Evolutionary conservation across 2,113 vertebrate genomes (phyloP).

Genomic region (Passer domesticus): DNA sequence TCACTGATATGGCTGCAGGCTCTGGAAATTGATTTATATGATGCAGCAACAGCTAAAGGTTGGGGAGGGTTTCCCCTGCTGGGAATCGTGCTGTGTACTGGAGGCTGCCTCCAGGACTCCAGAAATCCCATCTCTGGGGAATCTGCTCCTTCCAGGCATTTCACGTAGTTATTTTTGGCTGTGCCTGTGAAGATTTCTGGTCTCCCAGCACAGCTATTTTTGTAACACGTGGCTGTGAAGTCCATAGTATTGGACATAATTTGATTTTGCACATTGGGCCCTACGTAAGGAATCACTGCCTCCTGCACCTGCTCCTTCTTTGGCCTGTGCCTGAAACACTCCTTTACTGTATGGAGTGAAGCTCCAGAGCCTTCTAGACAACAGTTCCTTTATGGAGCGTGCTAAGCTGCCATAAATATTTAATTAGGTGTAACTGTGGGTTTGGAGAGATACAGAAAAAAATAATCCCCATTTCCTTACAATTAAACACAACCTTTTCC

Average conservation of each 20-base stretch:
- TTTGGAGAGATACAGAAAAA: conserved; percentile 17
- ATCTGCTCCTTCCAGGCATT: conserved; percentile 39
- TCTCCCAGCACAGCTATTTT: conserved; percentile 44
- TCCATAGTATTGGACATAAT: background rate
- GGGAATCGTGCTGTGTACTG: background rate
- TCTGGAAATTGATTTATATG: background rate
- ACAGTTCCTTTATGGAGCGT: conserved; percentile 1
- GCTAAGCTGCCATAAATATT: conserved; percentile 33
- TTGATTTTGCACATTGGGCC: background rate
- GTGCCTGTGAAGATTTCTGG: conserved; percentile 20
- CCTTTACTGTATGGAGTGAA: background rate
- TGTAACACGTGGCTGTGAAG: conserved; percentile 9
- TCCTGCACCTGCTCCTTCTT: conserved; percentile 17
- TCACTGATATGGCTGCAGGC: background rate
- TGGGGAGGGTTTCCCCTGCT: background rate
- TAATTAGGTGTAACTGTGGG: conserved; percentile 34
- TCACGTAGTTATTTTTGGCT: conserved; percentile 55
- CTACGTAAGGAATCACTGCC: background rate
- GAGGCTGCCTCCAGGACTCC: conserved; percentile 2
- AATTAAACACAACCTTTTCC: background rate
- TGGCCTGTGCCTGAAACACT: background rate
- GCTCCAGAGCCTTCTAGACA: background rate
- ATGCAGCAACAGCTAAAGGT: conserved; percentile 4
- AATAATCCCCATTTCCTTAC: background rate
- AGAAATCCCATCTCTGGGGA: conserved; percentile 29